Percentiles rank a stretch among this genome's conserved stretches.
phyloP scores from a whole-genome alignment of 2,797 vertebrate species.

The Gymnothorax reevesii region DNA sequence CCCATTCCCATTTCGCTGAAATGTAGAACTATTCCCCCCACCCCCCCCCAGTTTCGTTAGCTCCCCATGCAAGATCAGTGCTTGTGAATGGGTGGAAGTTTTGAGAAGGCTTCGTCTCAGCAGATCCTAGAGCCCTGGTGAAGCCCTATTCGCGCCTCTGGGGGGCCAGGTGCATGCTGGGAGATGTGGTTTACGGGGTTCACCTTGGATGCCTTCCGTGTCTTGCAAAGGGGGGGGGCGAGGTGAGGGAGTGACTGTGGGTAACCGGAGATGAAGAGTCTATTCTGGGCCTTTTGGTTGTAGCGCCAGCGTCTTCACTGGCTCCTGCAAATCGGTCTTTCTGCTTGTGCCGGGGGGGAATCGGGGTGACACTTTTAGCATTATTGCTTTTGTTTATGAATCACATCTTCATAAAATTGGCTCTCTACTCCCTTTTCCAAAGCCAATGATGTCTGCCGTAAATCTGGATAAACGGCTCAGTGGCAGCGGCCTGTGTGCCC shows the following conservation, averaged over 20 bases:
- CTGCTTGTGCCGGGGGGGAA: not conserved
- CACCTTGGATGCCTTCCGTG: not conserved
- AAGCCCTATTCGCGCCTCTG: not conserved
- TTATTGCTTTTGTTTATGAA: not conserved
- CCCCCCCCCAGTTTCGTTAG: no score
- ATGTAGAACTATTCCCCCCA: no score
- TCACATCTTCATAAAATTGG: not conserved
- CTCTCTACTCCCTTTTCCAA: not conserved
- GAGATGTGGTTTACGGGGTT: not conserved
- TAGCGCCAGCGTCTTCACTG: not conserved
- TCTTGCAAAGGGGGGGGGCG: not conserved
- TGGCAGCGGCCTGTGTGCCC: not conserved
- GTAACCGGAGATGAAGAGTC: not conserved
- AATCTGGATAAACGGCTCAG: slow-evolving; percentile 4
- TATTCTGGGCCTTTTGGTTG: not conserved
- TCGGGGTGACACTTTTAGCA: not conserved
- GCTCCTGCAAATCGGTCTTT: not conserved
- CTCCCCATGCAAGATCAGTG: no score
- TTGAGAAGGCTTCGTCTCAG: not conserved
- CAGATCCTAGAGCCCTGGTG: not conserved
- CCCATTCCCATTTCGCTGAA: no score
- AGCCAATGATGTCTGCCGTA: not conserved
- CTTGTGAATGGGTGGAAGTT: not conserved
- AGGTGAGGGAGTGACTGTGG: no score
- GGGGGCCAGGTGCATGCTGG: not conserved